Evolutionary conservation across 35 echinoderm and acorn worm species (phyloP), one percentile per base, ranked within the genome.

Genomic region (Heliocidaris tuberculata): DNA sequence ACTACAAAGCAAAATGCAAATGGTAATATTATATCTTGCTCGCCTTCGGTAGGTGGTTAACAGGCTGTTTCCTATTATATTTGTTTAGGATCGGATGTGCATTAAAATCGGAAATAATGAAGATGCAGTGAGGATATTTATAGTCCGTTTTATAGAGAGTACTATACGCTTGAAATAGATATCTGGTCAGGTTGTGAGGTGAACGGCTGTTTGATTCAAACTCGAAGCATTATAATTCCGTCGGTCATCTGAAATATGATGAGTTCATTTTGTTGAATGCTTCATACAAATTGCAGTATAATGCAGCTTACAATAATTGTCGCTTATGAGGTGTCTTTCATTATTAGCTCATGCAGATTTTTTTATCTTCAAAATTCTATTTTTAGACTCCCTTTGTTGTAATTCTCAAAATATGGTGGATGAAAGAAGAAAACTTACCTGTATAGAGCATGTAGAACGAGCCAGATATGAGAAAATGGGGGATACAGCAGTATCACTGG

Each of bases 31-130:
- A 78, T 78, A 78, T n/a, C 65, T 27, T n/a, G 65, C 21, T 78
- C 65, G 65, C 65, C 65, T 78, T 19, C 65, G 17, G 65, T 42
- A 17, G 65, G 65, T 78, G 65, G 65, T 78, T 78, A 78, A 78
- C 65, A 78, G 65, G 65, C 65, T 78, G 65, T 78, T 78, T 78
- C 65, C 65, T 78, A 78, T 78, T 78, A 78, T 78, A 78, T 78
- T 78, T 78, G 27, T 78, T n/a, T 78, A 78, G 65, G 65, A 78
- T 78, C 65, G 65, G 7, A 78, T 78, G 65, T 78, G 65, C 65
- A 78, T 78, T 78, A 9, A 24, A 78, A 78, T 78, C 65, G 65
- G 65, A 78, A 78, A 78, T 78, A 78, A 78, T 78, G 65, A 78
- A 78, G 65, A 42, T 42, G 35, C 35, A 42, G 35, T 42, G 35